These are phyloP conservation scores for Plemyria rubiginata DNA, from an alignment of 2,888 invertebrate genomes.

Conservation along the genomic window DNA sequence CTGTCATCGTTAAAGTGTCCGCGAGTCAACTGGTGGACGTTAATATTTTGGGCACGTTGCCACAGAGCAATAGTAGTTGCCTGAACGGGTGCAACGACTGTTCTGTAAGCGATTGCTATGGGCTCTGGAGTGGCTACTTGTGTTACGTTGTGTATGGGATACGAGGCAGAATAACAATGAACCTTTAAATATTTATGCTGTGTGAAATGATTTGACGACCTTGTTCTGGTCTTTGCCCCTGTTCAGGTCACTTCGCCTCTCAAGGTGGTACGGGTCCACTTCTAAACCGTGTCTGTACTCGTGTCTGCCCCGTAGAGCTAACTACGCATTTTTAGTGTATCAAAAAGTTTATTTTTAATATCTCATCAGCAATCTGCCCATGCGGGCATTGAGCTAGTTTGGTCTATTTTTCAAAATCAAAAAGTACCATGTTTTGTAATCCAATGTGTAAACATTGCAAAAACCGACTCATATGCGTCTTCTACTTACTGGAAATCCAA, in stretches of 20 bases:
- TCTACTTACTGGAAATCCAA: too few relatives aligned
- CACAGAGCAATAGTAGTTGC: background rate
- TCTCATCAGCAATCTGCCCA: too few relatives aligned
- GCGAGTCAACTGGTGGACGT: slow-evolving; percentile 27
- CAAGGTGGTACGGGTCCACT: background rate
- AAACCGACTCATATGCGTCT: too few relatives aligned
- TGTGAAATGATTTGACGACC: background rate
- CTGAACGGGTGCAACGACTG: slow-evolving; percentile 46
- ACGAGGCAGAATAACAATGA: slow-evolving; percentile 4
- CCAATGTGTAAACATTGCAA: too few relatives aligned
- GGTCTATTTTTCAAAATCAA: too few relatives aligned
- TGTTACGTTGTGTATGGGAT: slow-evolving; percentile 31
- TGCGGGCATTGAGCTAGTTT: too few relatives aligned
- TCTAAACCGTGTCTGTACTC: background rate
- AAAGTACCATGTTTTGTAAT: too few relatives aligned
- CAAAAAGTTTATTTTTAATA: too few relatives aligned
- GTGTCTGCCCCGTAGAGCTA: background rate
- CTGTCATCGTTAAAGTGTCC: slow-evolving; percentile 41
- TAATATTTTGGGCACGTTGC: slow-evolving; percentile 50
- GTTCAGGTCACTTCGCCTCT: background rate
- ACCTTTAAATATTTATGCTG: background rate
- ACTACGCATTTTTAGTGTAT: background rate
- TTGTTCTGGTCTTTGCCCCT: background rate
- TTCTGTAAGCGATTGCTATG: slow-evolving; percentile 17
- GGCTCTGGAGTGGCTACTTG: slow-evolving; percentile 21